A percentile compares a stretch with the other conserved stretches of the same genome.
Evolutionary conservation across 2,888 invertebrate genomes (phyloP).

Genomic region (Lycocerus yunnanus): DNA sequence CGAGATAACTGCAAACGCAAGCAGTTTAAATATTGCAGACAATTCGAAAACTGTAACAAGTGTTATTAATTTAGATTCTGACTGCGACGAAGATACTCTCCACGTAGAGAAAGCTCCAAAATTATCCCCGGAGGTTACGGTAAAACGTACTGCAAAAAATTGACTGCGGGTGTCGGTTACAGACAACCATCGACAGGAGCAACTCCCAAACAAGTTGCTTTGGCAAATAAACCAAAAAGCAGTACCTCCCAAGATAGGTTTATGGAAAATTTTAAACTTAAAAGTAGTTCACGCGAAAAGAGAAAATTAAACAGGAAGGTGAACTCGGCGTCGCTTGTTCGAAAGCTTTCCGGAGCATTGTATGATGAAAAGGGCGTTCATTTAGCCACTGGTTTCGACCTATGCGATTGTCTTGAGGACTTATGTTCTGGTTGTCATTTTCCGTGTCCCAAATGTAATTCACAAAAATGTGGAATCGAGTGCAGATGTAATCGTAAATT

Average conservation of each 20-base stretch:
- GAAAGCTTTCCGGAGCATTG: slow-evolving; percentile 60
- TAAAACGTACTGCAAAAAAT: slow-evolving; percentile 35
- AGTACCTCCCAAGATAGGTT: slow-evolving; percentile 41
- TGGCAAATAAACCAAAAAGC: slow-evolving; percentile 28
- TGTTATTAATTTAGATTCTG: slow-evolving; percentile 18
- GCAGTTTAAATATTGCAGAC: background rate
- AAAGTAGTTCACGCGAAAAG: slow-evolving; percentile 76
- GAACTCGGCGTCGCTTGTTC: slow-evolving; percentile 54
- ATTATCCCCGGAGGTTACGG: slow-evolving; percentile 5
- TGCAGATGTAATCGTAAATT: slow-evolving; percentile 80
- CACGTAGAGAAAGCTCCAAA: background rate
- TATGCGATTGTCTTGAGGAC: slow-evolving; percentile 83
- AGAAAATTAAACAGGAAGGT: slow-evolving; percentile 75
- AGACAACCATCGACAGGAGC: slow-evolving; percentile 14
- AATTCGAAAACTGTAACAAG: background rate
- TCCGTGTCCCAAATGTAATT: slow-evolving; percentile 74
- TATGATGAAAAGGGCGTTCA: slow-evolving; percentile 75
- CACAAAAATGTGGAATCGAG: slow-evolving; percentile 78
- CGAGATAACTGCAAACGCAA: background rate
- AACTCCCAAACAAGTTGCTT: slow-evolving; percentile 30
- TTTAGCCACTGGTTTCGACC: slow-evolving; percentile 66
- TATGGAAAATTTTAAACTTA: slow-evolving; percentile 74
- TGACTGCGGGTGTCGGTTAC: slow-evolving; percentile 20
- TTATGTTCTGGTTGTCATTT: slow-evolving; percentile 86
- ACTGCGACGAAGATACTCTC: slow-evolving; percentile 13